Base-by-base conservation (phyloP, 2,113 vertebrate genomes). In the Thermophis baileyi region DNA sequence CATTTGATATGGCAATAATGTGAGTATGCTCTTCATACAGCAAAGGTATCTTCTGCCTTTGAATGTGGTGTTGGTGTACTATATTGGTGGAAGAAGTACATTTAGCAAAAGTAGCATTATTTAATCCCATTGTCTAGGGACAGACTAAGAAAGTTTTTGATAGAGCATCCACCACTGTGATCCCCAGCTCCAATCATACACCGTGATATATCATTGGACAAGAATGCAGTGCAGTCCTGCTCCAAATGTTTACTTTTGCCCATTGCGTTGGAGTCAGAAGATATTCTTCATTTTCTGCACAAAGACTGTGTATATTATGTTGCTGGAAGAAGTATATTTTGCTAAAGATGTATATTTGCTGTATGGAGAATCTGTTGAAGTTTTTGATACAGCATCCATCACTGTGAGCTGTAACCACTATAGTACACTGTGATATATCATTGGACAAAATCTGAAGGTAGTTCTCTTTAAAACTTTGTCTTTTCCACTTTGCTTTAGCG, bases 151-250 rank as follows among this genome's bases (percentile, higher is more conserved):
- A 69, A 69, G 30, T 69, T 69, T 69, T 69, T 69, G 63, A 69
- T 69, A 69, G 1, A n/a, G 4, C 63, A n/a, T 35, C 4, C 1
- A n/a, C 2, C 30, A 69, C 5, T n/a, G 63, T n/a, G 30, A 6
- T 1, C 12, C 1, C 63, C 63, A 69, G 30, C 27, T 1, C 0
- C 57, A 1, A 4, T 0, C 0, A 0, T 63, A 63, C 57, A 63
- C 27, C 1, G 3, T 63, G 57, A 63, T 63, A 12, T 63, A 63
- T 30, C 8, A 4, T 12, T 63, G 10, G 9, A 63, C 57, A 63
- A 63, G 22, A 30, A 63, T 12, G 3, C 1, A 27, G 7, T 30
- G 11, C 11, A 63, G 27, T 4, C 1, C 27, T 63, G 0, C 3
- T 63, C 57, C 12, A 63, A 63, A 63, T 24, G 3, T 63, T 63